Conservation (phyloP, 1,140 invertebrate genomes). For the Drosophila ercepeae region DNA sequence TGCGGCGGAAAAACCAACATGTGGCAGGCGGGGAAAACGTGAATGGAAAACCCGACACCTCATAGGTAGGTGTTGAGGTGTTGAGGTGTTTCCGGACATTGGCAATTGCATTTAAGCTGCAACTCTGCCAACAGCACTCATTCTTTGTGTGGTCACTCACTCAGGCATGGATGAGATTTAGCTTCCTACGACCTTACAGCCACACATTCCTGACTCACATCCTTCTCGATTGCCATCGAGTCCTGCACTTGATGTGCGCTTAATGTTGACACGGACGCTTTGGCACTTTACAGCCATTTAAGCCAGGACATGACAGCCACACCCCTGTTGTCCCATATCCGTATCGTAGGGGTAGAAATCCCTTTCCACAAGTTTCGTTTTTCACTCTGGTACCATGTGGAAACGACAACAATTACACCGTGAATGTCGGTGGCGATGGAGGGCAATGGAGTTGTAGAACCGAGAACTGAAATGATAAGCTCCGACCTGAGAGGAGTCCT, state of each 20-base stretch:
- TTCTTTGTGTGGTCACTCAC: slow-evolving; percentile 51
- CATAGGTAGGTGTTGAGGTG: no score
- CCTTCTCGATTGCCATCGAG: slow-evolving; percentile 33
- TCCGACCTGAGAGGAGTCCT: neutral
- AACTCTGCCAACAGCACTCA: slow-evolving; percentile 18
- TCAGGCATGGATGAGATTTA: slow-evolving; percentile 37
- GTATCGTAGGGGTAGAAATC: slow-evolving; percentile 3
- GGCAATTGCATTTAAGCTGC: slow-evolving; percentile 34
- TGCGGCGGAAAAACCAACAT: slow-evolving; percentile 49
- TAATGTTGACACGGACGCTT: slow-evolving; percentile 68
- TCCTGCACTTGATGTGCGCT: slow-evolving; percentile 65
- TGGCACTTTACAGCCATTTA: slow-evolving; percentile 54
- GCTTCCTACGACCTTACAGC: neutral
- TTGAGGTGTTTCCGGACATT: neutral
- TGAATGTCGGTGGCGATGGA: slow-evolving; percentile 21
- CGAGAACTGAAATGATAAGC: neutral
- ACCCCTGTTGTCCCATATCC: slow-evolving; percentile 34
- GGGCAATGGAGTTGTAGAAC: slow-evolving; percentile 7
- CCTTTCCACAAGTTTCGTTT: slow-evolving; percentile 3
- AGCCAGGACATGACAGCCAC: slow-evolving; percentile 39
- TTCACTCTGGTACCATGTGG: slow-evolving; percentile 26
- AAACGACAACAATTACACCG: slow-evolving; percentile 43
- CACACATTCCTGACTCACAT: slow-evolving; percentile 5
- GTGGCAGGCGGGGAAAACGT: slow-evolving; percentile 9
- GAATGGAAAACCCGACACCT: slow-evolving; percentile 1